Conservation (phyloP, 2,797 vertebrate species). For the Crotalus adamanteus region DNA sequence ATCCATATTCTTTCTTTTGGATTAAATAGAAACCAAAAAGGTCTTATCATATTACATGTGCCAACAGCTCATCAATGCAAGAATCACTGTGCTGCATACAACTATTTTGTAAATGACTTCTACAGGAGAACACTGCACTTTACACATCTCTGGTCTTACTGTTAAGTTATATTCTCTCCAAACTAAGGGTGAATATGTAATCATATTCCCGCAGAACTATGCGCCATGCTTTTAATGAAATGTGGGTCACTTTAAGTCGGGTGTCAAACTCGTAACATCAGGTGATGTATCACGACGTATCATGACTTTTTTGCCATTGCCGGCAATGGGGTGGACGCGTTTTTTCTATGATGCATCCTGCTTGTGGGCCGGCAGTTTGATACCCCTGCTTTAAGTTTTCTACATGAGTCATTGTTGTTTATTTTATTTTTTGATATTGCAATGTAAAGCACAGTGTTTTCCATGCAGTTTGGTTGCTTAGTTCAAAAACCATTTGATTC, state of each 20-base stretch:
- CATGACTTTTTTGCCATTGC: too few species aligned
- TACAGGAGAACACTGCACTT: not conserved
- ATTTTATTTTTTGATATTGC: not conserved
- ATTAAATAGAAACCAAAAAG: not conserved
- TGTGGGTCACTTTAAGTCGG: not conserved
- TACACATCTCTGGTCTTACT: not conserved
- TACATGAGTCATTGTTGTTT: not conserved
- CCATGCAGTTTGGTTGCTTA: not conserved
- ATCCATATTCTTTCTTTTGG: not conserved
- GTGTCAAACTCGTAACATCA: too few species aligned
- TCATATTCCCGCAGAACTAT: not conserved
- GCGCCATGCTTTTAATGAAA: not conserved
- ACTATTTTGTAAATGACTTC: not conserved
- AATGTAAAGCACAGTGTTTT: not conserved
- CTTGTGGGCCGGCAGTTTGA: too few species aligned
- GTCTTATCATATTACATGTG: not conserved
- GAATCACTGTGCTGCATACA: not conserved
- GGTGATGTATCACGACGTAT: too few species aligned
- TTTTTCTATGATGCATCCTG: too few species aligned
- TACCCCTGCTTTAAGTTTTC: not conserved
- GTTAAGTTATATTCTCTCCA: not conserved
- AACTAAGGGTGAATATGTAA: not conserved
- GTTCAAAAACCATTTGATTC: not conserved
- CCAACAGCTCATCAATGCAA: not conserved
- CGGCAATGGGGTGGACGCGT: too few species aligned